Percentiles rank a stretch among this genome's conserved stretches.
Conservation (phyloP, 1,140 invertebrate genomes). For the Brachionus rubens region DNA sequence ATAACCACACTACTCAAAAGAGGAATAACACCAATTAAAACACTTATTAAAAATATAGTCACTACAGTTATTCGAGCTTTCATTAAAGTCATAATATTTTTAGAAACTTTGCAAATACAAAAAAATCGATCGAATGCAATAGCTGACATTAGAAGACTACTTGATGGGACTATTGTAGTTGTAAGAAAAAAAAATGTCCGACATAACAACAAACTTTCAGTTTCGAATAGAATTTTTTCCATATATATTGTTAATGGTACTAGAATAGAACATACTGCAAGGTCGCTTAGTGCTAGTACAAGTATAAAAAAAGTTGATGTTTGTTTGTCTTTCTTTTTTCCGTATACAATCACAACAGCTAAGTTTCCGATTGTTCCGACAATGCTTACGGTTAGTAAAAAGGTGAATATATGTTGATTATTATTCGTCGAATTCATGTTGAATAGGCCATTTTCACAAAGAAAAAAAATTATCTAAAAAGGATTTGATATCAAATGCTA, state of each 20-base stretch:
- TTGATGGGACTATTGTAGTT: constrained; percentile 55
- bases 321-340: constrained; percentile 53
- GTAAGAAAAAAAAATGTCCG: constrained; percentile 57
- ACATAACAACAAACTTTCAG: constrained; percentile 49
- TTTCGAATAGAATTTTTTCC: constrained; percentile 39
- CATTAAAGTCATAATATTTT: constrained; percentile 52
- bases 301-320: constrained; percentile 45
- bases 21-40: constrained; percentile 53
- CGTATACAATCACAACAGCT: constrained; percentile 57
- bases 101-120: constrained; percentile 58
- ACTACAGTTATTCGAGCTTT: constrained; percentile 53
- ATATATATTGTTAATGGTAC: constrained; percentile 37
- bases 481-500: no score
- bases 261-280: constrained; percentile 24
- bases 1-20: constrained; percentile 46
- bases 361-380: constrained; percentile 57
- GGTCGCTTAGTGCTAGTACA: neutral
- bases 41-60: constrained; percentile 51
- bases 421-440: no score
- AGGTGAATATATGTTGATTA: neutral
- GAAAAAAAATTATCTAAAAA: no score
- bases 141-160: constrained; percentile 57
- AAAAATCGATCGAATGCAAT: constrained; percentile 58
- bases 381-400: constrained; percentile 49
- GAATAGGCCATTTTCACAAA: no score